These are phyloP conservation scores for Ectemnius continuus DNA, from an alignment of 2,888 invertebrate genomes.

Conservation along the genomic window DNA sequence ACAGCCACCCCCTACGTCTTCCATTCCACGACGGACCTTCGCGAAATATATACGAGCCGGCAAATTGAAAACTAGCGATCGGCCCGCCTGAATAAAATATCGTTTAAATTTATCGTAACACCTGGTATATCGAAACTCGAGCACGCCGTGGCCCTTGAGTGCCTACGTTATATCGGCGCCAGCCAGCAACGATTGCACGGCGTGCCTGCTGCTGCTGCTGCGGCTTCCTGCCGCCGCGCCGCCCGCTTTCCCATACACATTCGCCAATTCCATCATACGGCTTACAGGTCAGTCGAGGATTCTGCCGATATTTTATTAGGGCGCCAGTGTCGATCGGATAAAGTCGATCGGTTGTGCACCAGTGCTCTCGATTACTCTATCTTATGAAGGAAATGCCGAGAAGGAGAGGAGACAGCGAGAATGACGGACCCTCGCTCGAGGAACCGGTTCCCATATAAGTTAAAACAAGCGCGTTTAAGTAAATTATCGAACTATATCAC, in stretches of 20 bases:
- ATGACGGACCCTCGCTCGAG: too few species aligned
- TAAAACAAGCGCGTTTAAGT: conserved; percentile 31
- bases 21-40: conserved; percentile 50
- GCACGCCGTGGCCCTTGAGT: conserved; percentile 55
- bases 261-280: background rate
- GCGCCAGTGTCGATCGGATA: conserved; percentile 17
- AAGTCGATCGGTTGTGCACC: background rate
- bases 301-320: conserved; percentile 34
- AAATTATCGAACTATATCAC: conserved; percentile 51
- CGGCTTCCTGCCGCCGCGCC: conserved; percentile 10
- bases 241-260: conserved; percentile 22
- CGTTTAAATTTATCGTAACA: conserved; percentile 77
- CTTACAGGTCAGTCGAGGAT: conserved; percentile 25
- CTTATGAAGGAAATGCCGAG: too few species aligned
- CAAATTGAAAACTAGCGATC: conserved; percentile 78
- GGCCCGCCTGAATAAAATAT: conserved; percentile 77
- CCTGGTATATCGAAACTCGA: conserved; percentile 72
- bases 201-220: conserved; percentile 35
- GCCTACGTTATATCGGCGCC: conserved; percentile 58
- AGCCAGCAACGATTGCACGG: conserved; percentile 52
- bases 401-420: too few species aligned
- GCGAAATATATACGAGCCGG: conserved; percentile 76
- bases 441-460: too few species aligned
- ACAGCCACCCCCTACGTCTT: conserved; percentile 48
- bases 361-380: background rate